A percentile compares a stretch with the other conserved stretches of the same genome.
Evolutionary conservation across 1,140 invertebrate species (phyloP).

Genomic region (Geopemphigus sp.): DNA sequence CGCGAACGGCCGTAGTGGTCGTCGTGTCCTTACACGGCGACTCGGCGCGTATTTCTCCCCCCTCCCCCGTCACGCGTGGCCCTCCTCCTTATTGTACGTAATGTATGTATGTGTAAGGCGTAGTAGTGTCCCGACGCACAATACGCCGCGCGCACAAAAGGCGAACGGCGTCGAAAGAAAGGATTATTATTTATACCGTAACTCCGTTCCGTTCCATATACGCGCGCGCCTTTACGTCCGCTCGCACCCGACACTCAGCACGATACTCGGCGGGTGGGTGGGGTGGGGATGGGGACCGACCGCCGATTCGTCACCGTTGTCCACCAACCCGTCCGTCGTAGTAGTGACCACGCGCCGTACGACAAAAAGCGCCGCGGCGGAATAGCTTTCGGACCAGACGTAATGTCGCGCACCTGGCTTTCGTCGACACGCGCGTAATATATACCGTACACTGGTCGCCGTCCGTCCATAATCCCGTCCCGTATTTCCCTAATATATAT

Average conservation of each 20-base stretch:
- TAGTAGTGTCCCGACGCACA: background rate
- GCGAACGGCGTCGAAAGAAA: background rate
- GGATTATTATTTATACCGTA: background rate
- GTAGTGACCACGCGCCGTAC: background rate
- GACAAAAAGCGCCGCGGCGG: background rate
- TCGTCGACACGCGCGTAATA: background rate
- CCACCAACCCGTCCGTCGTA: background rate
- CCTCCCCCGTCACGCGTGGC: background rate
- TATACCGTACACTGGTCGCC: background rate
- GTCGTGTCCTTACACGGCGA: background rate
- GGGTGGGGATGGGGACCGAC: too few species aligned
- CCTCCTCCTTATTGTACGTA: background rate
- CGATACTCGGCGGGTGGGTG: background rate
- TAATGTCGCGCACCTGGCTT: conserved; percentile 28
- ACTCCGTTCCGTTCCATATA: background rate
- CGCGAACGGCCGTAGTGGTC: conserved; percentile 1
- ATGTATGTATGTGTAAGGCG: too few species aligned
- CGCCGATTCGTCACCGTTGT: too few species aligned
- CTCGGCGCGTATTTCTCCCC: background rate
- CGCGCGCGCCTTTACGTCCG: background rate
- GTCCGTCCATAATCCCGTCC: conserved; percentile 33
- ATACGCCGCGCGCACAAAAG: background rate
- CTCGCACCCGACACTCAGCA: conserved; percentile 23
- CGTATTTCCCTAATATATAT: conserved; percentile 9
- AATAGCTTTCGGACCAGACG: conserved; percentile 32